Evolutionary conservation across 2,888 invertebrate genomes (phyloP).

Genomic region (Bembecia ichneumoniformis): DNA sequence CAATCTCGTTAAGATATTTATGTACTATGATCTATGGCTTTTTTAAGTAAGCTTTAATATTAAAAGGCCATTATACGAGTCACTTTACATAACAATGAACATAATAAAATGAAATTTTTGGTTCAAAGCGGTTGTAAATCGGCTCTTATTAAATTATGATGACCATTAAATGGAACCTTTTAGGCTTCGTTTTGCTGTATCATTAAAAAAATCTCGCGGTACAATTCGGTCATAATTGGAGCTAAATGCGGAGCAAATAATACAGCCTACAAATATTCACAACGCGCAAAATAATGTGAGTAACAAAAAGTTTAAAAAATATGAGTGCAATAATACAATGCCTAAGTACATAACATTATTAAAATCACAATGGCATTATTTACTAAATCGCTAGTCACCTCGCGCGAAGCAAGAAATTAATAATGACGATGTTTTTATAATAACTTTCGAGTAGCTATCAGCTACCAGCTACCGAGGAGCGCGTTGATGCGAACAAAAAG

Average conservation of each 20-base stretch:
- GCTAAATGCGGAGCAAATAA: not conserved
- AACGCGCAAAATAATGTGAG: not conserved
- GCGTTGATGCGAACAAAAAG: constrained; percentile 46
- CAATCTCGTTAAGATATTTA: constrained; percentile 63
- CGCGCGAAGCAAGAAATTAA: constrained; percentile 26
- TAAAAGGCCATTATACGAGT: constrained; percentile 53
- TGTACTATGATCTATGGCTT: constrained; percentile 45
- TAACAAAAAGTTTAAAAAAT: not conserved
- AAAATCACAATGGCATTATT: constrained; percentile 23
- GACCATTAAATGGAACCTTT: constrained; percentile 33
- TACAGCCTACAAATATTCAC: not conserved
- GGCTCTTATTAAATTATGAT: constrained; percentile 52
- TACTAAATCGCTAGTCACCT: constrained; percentile 37
- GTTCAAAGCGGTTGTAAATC: constrained; percentile 39
- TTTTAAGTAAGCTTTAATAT: constrained; percentile 56
- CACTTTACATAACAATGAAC: constrained; percentile 62
- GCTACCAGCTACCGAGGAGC: constrained; percentile 37
- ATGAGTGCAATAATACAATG: not conserved
- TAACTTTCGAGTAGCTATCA: constrained; percentile 19
- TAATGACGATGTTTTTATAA: constrained; percentile 28
- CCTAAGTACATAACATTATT: not conserved
- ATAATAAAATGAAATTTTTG: constrained; percentile 44
- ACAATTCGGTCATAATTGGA: not conserved
- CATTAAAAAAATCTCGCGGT: not conserved
- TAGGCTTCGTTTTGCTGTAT: constrained; percentile 18